Percentiles rank a stretch among this genome's conserved stretches.
Evolutionary conservation across 2,113 vertebrate genomes (phyloP).

Genomic region (Leptosomus discolor): DNA sequence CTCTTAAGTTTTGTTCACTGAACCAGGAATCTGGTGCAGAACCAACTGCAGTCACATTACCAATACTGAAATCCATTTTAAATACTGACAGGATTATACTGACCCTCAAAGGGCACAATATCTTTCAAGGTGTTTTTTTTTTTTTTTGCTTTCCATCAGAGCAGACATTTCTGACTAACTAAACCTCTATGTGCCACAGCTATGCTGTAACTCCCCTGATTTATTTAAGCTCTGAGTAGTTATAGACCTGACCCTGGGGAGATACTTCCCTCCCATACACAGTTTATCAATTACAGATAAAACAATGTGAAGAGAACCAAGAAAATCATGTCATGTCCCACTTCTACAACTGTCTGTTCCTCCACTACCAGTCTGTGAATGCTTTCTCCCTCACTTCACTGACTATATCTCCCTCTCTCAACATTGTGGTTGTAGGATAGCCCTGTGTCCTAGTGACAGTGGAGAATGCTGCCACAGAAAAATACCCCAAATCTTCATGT

Average conservation of each 20-base stretch:
- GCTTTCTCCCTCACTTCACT: neutral
- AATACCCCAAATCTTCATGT: neutral
- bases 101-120: slow-evolving; percentile 28
- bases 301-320: neutral
- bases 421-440: neutral
- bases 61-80: slow-evolving; percentile 23
- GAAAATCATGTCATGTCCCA: neutral
- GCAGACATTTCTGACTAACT: neutral
- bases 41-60: slow-evolving; percentile 22
- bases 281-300: neutral
- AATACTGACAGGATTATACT: slow-evolving; percentile 32
- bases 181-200: neutral
- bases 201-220: neutral
- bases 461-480: neutral
- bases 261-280: neutral
- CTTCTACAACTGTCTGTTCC: neutral
- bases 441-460: neutral
- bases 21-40: slow-evolving; percentile 11
- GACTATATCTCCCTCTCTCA: neutral
- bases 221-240: neutral
- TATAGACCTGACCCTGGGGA: neutral
- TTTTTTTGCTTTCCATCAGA: neutral
- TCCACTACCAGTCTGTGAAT: neutral
- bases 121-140: neutral
- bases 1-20: slow-evolving; percentile 58